Conservation (phyloP, 2,888 invertebrate genomes). For the Eilema griseolum region DNA sequence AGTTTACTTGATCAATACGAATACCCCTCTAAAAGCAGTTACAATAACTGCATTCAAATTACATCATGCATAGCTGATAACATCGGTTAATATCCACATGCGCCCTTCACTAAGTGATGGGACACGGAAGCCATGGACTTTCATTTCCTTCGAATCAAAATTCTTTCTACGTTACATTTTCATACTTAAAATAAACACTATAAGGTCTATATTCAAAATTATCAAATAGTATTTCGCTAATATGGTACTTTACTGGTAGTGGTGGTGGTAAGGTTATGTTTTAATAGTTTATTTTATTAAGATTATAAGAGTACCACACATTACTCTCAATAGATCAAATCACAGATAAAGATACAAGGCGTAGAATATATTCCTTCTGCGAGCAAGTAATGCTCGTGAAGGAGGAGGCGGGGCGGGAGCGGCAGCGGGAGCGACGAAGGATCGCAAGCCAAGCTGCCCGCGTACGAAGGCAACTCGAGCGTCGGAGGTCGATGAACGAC, state of each 20-base stretch:
- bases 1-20: conserved; percentile 38
- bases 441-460: too few relatives aligned
- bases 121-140: conserved; percentile 4
- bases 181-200: background rate
- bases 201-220: background rate
- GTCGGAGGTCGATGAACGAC: too few relatives aligned
- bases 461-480: too few relatives aligned
- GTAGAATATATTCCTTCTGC: too few relatives aligned
- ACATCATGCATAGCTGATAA: conserved; percentile 60
- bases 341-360: too few relatives aligned
- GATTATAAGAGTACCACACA: too few relatives aligned
- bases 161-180: background rate
- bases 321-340: too few relatives aligned
- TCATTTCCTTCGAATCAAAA: background rate
- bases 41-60: conserved; percentile 53
- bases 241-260: background rate
- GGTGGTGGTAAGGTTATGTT: background rate
- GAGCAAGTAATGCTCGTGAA: too few relatives aligned
- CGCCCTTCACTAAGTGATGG: conserved; percentile 20
- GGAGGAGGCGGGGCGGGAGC: too few relatives aligned
- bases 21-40: conserved; percentile 27
- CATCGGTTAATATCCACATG: conserved; percentile 66
- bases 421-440: too few relatives aligned
- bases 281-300: background rate
- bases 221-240: background rate